Evolutionary conservation across 1,140 invertebrate genomes (phyloP).

Genomic region (Eupristina koningsbergeri): DNA sequence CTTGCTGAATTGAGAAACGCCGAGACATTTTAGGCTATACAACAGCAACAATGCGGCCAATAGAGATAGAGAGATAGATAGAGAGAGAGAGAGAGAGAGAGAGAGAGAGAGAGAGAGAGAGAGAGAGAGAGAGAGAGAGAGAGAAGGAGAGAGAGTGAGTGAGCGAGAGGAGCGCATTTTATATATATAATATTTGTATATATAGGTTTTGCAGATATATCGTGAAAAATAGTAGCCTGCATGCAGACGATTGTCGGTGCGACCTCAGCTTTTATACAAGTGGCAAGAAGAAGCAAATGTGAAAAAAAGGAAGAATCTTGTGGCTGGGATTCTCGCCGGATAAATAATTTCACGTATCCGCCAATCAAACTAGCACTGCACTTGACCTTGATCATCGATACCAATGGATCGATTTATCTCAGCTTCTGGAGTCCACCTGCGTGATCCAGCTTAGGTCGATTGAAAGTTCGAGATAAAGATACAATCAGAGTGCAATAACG

Average conservation of each 20-base stretch:
- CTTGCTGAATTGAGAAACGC: neutral
- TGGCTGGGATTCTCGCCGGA: slow-evolving; percentile 6
- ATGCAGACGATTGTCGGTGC: neutral
- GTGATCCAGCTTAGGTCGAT: neutral
- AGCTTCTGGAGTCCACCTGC: slow-evolving; percentile 39
- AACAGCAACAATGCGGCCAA: neutral
- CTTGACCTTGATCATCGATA: slow-evolving; percentile 33
- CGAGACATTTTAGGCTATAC: slow-evolving; percentile 13
- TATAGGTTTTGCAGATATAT: slow-evolving; percentile 36
- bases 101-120: too few species aligned
- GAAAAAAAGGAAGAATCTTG: neutral
- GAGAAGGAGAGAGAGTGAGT: too few species aligned
- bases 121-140: too few species aligned
- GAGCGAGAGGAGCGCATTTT: too few species aligned
- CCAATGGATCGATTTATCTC: slow-evolving; percentile 23
- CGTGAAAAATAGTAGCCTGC: slow-evolving; percentile 42
- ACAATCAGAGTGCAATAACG: neutral
- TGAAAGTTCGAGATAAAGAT: neutral
- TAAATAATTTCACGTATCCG: slow-evolving; percentile 14
- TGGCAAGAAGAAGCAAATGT: slow-evolving; percentile 2
- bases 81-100: slow-evolving; percentile 4
- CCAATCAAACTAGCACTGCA: neutral
- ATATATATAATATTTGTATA: neutral
- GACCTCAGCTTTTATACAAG: slow-evolving; percentile 31
- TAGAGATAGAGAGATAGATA: too few species aligned